Base-by-base conservation (phyloP, 2,113 vertebrate species). In the Solenodon paradoxus region DNA sequence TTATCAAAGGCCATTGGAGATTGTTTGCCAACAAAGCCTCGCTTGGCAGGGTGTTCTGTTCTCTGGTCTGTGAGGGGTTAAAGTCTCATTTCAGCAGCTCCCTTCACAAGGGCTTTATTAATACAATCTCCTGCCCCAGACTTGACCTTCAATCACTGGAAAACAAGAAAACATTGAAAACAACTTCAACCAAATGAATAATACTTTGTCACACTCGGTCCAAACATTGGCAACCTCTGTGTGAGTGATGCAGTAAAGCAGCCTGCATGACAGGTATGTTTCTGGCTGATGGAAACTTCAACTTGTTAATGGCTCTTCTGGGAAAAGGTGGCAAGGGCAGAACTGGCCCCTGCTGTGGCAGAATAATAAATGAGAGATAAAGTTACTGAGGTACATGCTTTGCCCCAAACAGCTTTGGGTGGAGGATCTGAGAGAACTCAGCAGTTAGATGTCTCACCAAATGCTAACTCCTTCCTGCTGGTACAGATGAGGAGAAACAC, bases 161-260 rank as follows among this genome's bases (percentile, higher is more conserved):
- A 82, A 96, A 94, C 51, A 90, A 92, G 93, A 93, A 96, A 93
- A 88, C 77, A n/a, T 19, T 94, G 51, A 79, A 94, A 95, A 84
- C 47, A 82, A 40, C 83, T 83, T 95, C 63, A 87, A 40, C 81
- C 47, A 8, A 84, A 64, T 88, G 83, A 96, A 96, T 96, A 93
- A 78, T 74, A 15, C 42, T 61, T 19, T 35, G 5, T 26, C 0
- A 2, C 53, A 22, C 35, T 57, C 8, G 0, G 28, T 84, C 74
- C 79, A 71, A 45, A 66, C 6, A 0, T 83, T 1, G 11, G n/a
- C 90, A 35, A 0, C 74, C 91, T 90, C 91, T 83, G 72, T 17
- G 9, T 80, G 94, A 93, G 47, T 16, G 47, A 80, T 45, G 35
- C 22, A 9, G 69, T 20, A 3, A 51, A 10, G 74, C 13, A 7